Evolutionary conservation across 2,113 vertebrate genomes (phyloP).

Genomic region (Ranitomeya variabilis): DNA sequence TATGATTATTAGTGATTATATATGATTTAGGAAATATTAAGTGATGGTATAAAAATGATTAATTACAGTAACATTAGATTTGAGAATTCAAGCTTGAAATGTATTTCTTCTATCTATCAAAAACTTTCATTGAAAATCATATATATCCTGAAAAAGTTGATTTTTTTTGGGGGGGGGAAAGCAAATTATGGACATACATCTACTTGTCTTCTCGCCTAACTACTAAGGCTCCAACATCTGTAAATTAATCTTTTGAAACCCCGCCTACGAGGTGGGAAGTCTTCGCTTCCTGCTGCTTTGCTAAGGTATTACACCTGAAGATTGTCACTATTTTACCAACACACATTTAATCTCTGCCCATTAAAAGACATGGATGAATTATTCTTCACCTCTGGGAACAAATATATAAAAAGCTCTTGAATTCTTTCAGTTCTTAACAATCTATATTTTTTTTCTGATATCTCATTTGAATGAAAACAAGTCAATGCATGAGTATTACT

Average conservation of each 20-base stretch:
- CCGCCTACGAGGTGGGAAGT: conserved; percentile 29
- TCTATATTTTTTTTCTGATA: too few species aligned
- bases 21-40: not conserved
- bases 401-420: too few species aligned
- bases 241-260: not conserved
- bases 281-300: not conserved
- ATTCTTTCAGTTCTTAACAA: too few species aligned
- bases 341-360: not conserved
- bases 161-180: too few species aligned
- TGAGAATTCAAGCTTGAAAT: not conserved
- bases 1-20: not conserved
- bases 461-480: too few species aligned
- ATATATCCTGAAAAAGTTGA: not conserved
- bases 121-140: not conserved
- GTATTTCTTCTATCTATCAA: not conserved
- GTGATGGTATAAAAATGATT: not conserved
- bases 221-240: not conserved
- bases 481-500: too few species aligned
- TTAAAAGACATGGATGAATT: not conserved
- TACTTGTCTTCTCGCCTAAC: not conserved
- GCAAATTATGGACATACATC: not conserved
- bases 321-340: not conserved
- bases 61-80: not conserved
- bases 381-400: too few species aligned
- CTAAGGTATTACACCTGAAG: not conserved